A percentile compares a stretch with the other conserved stretches of the same genome.
Conservation (phyloP, 2,888 invertebrate genomes). For the Acanthopleura granulata region DNA sequence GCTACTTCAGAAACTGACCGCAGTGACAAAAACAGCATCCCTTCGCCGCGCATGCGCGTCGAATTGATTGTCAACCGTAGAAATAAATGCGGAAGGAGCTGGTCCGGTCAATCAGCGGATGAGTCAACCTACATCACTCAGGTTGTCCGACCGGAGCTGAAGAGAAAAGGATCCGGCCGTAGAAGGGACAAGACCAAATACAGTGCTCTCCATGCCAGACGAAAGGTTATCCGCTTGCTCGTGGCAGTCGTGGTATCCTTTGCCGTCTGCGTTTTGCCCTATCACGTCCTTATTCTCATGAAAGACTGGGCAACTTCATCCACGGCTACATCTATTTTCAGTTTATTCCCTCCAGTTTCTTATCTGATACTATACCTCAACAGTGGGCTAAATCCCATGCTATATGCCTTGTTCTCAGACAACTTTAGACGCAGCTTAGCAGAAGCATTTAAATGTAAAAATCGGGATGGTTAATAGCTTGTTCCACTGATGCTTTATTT, state of each 20-base stretch:
- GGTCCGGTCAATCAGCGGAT: not conserved
- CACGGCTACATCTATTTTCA: slow-evolving; percentile 25
- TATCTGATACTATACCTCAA: slow-evolving; percentile 90
- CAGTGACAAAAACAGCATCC: not conserved
- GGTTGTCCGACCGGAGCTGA: not conserved
- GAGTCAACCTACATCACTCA: not conserved
- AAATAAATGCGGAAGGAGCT: not conserved
- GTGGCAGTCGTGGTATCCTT: slow-evolving; percentile 90
- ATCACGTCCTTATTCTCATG: slow-evolving; percentile 83
- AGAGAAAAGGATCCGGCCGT: slow-evolving; percentile 3
- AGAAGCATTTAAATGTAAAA: slow-evolving; percentile 75
- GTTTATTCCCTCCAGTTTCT: slow-evolving; percentile 82
- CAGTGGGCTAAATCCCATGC: slow-evolving; percentile 89
- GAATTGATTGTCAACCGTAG: not conserved
- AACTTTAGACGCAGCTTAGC: slow-evolving; percentile 88
- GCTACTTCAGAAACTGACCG: not conserved
- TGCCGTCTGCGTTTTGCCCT: slow-evolving; percentile 89
- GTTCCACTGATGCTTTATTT: no score
- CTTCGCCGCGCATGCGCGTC: slow-evolving; percentile 9
- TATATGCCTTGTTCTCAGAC: slow-evolving; percentile 88
- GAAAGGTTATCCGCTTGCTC: slow-evolving; percentile 89
- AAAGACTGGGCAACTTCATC: slow-evolving; percentile 82
- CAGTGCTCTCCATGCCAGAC: slow-evolving; percentile 77
- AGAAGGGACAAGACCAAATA: slow-evolving; percentile 29
- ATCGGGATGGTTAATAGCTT: slow-evolving; percentile 1